Conservation (phyloP, 2,113 vertebrate species). For the Solea solea region DNA sequence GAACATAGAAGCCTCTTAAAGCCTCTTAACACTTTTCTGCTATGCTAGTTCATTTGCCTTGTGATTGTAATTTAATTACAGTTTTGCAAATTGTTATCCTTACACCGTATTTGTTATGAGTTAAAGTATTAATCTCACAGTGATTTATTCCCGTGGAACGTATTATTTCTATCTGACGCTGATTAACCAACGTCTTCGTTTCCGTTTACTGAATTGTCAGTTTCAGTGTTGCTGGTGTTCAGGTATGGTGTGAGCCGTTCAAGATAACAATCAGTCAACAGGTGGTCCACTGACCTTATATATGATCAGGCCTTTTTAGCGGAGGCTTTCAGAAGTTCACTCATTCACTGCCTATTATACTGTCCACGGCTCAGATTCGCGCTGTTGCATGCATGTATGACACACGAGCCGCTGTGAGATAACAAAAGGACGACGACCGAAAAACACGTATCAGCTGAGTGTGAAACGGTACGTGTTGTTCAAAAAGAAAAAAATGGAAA, state of each 20-base stretch:
- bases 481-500: conserved; percentile 35
- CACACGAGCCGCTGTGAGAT: conserved; percentile 13
- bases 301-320: conserved; percentile 64
- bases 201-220: background rate
- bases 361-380: conserved; percentile 44
- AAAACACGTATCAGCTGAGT: conserved; percentile 7
- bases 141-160: too few species aligned
- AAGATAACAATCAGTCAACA: conserved; percentile 63
- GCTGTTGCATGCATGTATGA: conserved; percentile 19
- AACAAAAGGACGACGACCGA: conserved; percentile 25
- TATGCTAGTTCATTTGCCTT: too few species aligned
- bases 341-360: conserved; percentile 65
- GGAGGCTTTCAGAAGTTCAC: conserved; percentile 58
- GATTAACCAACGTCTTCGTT: background rate
- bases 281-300: conserved; percentile 74
- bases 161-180: too few species aligned
- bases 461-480: conserved; percentile 22
- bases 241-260: conserved; percentile 55
- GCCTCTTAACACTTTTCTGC: too few species aligned
- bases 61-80: too few species aligned
- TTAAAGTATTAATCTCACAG: too few species aligned
- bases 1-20: too few species aligned
- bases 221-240: conserved; percentile 36
- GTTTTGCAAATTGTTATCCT: too few species aligned
- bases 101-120: too few species aligned